Evolutionary conservation across 2,797 vertebrate species (phyloP).

Genomic region (Hozukius guyotensis): DNA sequence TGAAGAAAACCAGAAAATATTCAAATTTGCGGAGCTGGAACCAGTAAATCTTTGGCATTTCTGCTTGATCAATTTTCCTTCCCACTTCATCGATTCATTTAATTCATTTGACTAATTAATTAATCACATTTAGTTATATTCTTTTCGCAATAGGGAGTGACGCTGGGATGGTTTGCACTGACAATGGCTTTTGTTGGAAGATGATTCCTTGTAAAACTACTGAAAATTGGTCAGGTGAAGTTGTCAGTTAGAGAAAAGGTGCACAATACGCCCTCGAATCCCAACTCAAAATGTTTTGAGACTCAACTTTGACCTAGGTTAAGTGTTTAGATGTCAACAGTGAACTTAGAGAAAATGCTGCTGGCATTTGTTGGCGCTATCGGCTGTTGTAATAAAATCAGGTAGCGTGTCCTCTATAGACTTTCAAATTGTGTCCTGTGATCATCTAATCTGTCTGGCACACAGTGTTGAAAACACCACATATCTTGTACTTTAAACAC

Average conservation of each 20-base stretch:
- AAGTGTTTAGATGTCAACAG: neutral
- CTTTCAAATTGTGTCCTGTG: neutral
- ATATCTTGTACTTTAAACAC: neutral
- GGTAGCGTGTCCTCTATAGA: neutral
- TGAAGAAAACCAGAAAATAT: neutral
- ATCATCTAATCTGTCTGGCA: neutral
- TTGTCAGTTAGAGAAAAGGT: neutral
- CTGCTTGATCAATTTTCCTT: neutral
- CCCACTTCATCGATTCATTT: neutral
- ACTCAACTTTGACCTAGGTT: neutral
- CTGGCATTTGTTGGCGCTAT: neutral
- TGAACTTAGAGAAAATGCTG: neutral
- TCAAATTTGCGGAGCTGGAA: neutral
- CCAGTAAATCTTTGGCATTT: neutral
- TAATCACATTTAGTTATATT: neutral
- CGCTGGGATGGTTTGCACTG: no score
- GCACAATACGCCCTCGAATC: neutral
- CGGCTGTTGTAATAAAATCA: neutral
- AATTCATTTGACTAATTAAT: no score
- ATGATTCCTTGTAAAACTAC: no score
- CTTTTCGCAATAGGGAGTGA: no score
- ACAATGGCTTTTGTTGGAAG: no score
- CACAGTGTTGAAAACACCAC: neutral
- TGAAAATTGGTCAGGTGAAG: neutral
- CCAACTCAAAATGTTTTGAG: neutral